Conservation (phyloP, 2,888 invertebrate species). For the Dichetophora obliterata region DNA sequence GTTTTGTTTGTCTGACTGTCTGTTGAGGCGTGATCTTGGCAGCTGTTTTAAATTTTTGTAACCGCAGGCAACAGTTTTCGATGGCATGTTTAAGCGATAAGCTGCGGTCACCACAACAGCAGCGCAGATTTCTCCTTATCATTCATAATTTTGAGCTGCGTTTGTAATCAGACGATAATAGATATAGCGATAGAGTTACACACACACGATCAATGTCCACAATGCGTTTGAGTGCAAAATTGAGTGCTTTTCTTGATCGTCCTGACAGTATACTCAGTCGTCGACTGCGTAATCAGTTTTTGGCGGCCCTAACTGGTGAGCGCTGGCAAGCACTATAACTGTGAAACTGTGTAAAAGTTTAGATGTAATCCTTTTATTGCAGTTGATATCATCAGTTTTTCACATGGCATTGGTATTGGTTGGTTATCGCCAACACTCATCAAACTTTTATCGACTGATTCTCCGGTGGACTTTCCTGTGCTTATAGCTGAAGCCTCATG, state of each 20-base stretch:
- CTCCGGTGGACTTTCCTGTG: conserved; percentile 58
- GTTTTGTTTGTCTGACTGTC: too few species aligned
- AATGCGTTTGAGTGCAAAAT: background rate
- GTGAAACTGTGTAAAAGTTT: background rate
- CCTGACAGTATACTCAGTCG: conserved; percentile 41
- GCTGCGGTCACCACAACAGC: conserved; percentile 1
- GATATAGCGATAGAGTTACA: background rate
- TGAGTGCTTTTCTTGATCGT: conserved; percentile 24
- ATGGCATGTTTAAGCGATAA: conserved; percentile 18
- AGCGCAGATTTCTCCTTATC: background rate
- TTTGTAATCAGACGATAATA: background rate
- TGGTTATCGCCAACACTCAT: conserved; percentile 65
- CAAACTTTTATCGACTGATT: conserved; percentile 55
- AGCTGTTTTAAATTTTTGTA: background rate
- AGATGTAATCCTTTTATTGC: background rate
- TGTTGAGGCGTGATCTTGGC: background rate
- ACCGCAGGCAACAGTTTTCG: conserved; percentile 11
- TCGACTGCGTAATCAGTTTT: conserved; percentile 53
- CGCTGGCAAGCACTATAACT: background rate
- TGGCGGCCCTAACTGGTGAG: conserved; percentile 58
- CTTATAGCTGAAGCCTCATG: conserved; percentile 64
- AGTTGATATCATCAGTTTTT: conserved; percentile 62
- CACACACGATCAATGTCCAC: background rate
- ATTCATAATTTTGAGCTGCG: background rate
- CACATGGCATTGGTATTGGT: conserved; percentile 64